A percentile compares a stretch with the other conserved stretches of the same genome.
These are phyloP conservation scores for Euthynnus affinis DNA, from an alignment of 2,797 vertebrate genomes.

Conservation along the genomic window DNA sequence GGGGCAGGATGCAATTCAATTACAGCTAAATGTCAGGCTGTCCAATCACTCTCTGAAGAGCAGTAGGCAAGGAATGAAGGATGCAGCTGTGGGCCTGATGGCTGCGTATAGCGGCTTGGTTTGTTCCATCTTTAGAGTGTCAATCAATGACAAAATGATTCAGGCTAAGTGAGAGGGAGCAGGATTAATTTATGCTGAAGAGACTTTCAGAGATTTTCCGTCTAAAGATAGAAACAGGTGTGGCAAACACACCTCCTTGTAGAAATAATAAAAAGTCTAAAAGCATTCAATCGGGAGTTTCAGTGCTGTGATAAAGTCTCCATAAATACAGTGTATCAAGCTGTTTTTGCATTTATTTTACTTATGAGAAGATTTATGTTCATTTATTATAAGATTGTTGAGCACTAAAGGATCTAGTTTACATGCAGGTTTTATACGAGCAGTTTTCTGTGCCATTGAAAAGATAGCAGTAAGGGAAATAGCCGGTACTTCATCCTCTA, in stretches of 20 bases:
- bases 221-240: conserved; percentile 7
- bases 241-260: neutral
- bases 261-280: neutral
- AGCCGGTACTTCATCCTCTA: conserved; percentile 15
- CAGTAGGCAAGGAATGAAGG: conserved; percentile 40
- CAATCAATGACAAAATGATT: conserved; percentile 19
- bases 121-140: conserved; percentile 28
- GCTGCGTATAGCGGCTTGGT: conserved; percentile 16
- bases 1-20: conserved; percentile 82
- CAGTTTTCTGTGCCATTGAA: neutral
- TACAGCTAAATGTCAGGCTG: conserved; percentile 60
- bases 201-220: neutral
- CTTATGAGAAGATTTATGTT: neutral
- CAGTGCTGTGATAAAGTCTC: neutral
- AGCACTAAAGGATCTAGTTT: neutral
- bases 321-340: conserved; percentile 3
- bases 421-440: conserved; percentile 3
- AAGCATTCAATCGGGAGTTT: neutral
- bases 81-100: conserved; percentile 34
- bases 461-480: conserved; percentile 10
- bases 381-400: neutral
- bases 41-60: conserved; percentile 45
- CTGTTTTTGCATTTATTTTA: neutral
- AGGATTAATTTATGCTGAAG: neutral
- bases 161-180: neutral